These are phyloP conservation scores for Otus sunia DNA, from an alignment of 2,113 vertebrate genomes.

Conservation along the genomic window DNA sequence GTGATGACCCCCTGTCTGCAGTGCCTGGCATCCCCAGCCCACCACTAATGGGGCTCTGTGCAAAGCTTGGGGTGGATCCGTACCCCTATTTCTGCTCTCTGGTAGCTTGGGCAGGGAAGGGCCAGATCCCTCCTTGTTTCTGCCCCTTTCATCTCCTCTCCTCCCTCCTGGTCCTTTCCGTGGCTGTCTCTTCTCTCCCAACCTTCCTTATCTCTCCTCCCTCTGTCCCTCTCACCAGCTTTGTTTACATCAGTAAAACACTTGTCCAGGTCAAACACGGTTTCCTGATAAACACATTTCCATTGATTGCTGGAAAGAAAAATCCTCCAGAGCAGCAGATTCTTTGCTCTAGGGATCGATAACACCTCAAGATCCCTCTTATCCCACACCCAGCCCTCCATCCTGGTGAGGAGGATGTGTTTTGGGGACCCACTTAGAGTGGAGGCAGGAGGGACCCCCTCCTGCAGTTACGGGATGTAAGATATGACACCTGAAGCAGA, in stretches of 20 bases:
- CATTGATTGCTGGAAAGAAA: conserved; percentile 59
- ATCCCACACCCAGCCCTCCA: neutral
- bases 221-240: neutral
- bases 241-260: conserved; percentile 27
- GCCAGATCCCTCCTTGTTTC: neutral
- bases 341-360: conserved; percentile 13
- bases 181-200: neutral
- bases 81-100: neutral
- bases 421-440: neutral
- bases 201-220: neutral
- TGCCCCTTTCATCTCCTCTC: neutral
- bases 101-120: neutral
- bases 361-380: neutral
- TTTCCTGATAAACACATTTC: conserved; percentile 56
- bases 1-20: accelerated
- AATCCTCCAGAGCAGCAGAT: neutral
- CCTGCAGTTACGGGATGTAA: neutral
- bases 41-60: accelerated
- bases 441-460: neutral
- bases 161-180: neutral
- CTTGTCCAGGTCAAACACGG: neutral
- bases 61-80: neutral
- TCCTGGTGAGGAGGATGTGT: neutral
- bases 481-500: neutral
- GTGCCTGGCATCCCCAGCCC: neutral